Conservation (phyloP, 2,797 vertebrate genomes). For the Apogon hyalosoma region DNA sequence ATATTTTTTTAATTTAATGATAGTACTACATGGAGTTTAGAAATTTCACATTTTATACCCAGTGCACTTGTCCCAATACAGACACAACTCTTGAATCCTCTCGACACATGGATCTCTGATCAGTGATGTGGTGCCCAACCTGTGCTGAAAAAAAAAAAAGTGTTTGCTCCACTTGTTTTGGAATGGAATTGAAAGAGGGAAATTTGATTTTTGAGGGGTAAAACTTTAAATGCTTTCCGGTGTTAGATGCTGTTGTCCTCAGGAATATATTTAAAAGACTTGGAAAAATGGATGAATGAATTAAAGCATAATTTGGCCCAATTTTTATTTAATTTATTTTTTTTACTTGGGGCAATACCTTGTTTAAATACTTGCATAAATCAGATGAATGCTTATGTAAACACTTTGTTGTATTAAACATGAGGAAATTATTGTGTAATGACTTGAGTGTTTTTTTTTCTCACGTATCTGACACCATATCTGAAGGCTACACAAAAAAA, state of each 20-base stretch:
- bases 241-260: slow-evolving; percentile 82
- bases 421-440: slow-evolving; percentile 67
- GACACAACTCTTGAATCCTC: slow-evolving; percentile 57
- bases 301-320: slow-evolving; percentile 71
- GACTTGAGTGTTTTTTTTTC: slow-evolving; percentile 51
- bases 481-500: background rate
- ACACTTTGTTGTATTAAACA: slow-evolving; percentile 83
- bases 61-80: slow-evolving; percentile 54
- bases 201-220: slow-evolving; percentile 50
- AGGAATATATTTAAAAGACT: slow-evolving; percentile 80
- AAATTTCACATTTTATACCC: slow-evolving; percentile 46
- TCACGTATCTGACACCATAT: slow-evolving; percentile 16
- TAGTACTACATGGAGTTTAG: slow-evolving; percentile 28
- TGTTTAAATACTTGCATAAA: slow-evolving; percentile 68
- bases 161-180: slow-evolving; percentile 79
- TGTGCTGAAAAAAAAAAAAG: slow-evolving; percentile 67
- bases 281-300: slow-evolving; percentile 68
- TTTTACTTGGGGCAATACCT: slow-evolving; percentile 64
- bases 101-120: slow-evolving; percentile 73
- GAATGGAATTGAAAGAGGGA: slow-evolving; percentile 76
- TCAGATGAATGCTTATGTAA: slow-evolving; percentile 78
- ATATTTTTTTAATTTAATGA: slow-evolving; percentile 27
- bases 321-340: slow-evolving; percentile 49
- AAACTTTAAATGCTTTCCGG: slow-evolving; percentile 77
- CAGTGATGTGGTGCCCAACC: slow-evolving; percentile 72